Conservation (phyloP, 2,113 vertebrate genomes). For the Petroica traversi region DNA sequence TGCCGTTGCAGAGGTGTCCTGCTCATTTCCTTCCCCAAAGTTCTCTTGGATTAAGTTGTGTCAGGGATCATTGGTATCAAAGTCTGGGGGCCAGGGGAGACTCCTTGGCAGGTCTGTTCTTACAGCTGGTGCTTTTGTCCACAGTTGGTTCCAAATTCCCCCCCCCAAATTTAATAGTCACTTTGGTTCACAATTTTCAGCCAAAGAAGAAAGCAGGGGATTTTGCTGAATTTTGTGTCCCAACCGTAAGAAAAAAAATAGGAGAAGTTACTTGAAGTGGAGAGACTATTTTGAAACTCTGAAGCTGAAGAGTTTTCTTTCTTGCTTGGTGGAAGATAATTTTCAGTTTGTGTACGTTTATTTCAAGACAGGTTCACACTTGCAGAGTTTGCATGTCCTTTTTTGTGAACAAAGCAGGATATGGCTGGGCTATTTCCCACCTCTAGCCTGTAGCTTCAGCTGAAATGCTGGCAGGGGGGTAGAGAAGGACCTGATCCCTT, state of each 20-base stretch:
- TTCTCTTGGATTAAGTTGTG: accelerated
- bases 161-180: accelerated
- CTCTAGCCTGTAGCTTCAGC: not conserved
- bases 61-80: not conserved
- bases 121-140: accelerated
- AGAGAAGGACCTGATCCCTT: not conserved
- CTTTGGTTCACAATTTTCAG: not conserved
- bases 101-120: not conserved
- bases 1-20: not conserved
- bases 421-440: not conserved
- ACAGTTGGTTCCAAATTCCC: not conserved
- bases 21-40: not conserved
- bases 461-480: not conserved
- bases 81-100: not conserved
- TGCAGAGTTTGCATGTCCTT: not conserved
- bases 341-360: not conserved
- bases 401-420: not conserved
- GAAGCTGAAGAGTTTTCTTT: not conserved
- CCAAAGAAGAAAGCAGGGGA: not conserved
- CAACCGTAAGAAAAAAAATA: not conserved
- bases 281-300: not conserved
- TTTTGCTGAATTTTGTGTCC: not conserved
- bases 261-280: not conserved
- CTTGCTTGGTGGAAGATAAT: not conserved
- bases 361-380: not conserved